These are phyloP conservation scores for Parnassius orleans DNA, from an alignment of 2,888 invertebrate species.

Conservation along the genomic window DNA sequence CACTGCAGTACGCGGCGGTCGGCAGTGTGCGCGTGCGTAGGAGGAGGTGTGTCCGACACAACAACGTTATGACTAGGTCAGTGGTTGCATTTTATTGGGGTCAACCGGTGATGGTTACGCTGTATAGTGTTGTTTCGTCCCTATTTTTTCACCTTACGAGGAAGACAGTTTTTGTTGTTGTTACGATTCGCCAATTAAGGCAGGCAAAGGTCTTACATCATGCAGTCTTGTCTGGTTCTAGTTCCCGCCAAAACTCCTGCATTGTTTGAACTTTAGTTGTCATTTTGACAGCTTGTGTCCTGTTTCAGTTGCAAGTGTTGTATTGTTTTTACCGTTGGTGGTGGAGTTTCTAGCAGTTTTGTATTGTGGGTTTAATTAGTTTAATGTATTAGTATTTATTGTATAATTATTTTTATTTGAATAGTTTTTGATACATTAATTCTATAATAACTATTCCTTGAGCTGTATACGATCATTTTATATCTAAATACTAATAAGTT, in stretches of 20 bases:
- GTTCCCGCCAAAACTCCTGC: neutral
- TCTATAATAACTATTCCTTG: too few relatives aligned
- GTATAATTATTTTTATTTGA: too few relatives aligned
- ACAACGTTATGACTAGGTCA: conserved; percentile 76
- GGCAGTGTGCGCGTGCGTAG: conserved; percentile 66
- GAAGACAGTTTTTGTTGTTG: neutral
- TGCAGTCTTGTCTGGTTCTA: neutral
- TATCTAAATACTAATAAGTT: too few relatives aligned
- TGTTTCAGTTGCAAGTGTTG: conserved; percentile 20
- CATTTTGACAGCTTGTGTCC: conserved; percentile 22
- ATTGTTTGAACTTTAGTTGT: conserved; percentile 10
- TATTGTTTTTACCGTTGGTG: conserved; percentile 14
- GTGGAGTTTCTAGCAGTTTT: conserved; percentile 1
- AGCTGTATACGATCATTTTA: too few relatives aligned
- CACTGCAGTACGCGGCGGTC: conserved; percentile 70
- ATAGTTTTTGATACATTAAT: too few relatives aligned
- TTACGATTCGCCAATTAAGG: too few relatives aligned
- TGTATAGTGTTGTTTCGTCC: conserved; percentile 30
- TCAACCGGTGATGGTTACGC: conserved; percentile 37
- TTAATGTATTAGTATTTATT: neutral
- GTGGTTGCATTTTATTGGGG: conserved; percentile 39
- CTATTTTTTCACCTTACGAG: neutral
- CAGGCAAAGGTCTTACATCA: too few relatives aligned
- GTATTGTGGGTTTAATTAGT: neutral
- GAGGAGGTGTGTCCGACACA: conserved; percentile 70